These are phyloP conservation scores for Pseudorhombus dupliciocellatus DNA, from an alignment of 2,113 vertebrate species.

Conservation along the genomic window DNA sequence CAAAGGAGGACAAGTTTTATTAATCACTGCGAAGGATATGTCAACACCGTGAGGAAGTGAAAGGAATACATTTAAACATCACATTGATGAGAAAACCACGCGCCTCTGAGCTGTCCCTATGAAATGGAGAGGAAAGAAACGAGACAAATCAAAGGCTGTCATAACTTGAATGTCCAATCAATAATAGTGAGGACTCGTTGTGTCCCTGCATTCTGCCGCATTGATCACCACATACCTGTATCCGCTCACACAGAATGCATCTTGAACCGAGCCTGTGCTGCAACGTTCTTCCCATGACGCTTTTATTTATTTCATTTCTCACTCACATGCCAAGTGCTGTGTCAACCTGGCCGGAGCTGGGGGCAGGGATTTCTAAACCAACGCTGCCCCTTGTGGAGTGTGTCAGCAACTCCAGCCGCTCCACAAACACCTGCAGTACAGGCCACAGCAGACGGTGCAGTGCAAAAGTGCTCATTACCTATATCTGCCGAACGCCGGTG, in stretches of 20 bases:
- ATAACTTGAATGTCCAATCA: slow-evolving; percentile 18
- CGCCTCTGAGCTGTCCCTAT: slow-evolving; percentile 55
- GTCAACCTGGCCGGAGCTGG: slow-evolving; percentile 34
- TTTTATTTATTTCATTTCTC: slow-evolving; percentile 20
- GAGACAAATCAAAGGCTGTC: slow-evolving; percentile 29
- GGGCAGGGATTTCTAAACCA: slow-evolving; percentile 70
- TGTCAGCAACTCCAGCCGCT: slow-evolving; percentile 21
- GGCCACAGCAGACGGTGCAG: slow-evolving; percentile 55
- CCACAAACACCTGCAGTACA: slow-evolving; percentile 62
- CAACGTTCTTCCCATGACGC: slow-evolving; percentile 37
- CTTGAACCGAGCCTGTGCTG: slow-evolving; percentile 40
- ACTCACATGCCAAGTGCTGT: slow-evolving; percentile 50
- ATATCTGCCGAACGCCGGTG: slow-evolving; percentile 43
- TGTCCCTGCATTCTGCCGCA: slow-evolving; percentile 24
- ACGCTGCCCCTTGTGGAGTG: slow-evolving; percentile 77
- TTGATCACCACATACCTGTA: slow-evolving; percentile 37
- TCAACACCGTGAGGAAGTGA: slow-evolving; percentile 58
- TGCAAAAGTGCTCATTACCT: slow-evolving; percentile 57
- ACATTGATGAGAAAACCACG: slow-evolving; percentile 39
- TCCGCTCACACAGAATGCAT: slow-evolving; percentile 34
- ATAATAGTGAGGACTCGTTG: slow-evolving; percentile 20
- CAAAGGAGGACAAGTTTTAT: slow-evolving; percentile 72
- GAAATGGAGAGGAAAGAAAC: slow-evolving; percentile 40
- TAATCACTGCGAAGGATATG: slow-evolving; percentile 60
- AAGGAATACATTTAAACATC: slow-evolving; percentile 53